A percentile compares a stretch with the other conserved stretches of the same genome.
phyloP scores from a whole-genome alignment of 2,113 vertebrate species.

The Lipophrys pholis region DNA sequence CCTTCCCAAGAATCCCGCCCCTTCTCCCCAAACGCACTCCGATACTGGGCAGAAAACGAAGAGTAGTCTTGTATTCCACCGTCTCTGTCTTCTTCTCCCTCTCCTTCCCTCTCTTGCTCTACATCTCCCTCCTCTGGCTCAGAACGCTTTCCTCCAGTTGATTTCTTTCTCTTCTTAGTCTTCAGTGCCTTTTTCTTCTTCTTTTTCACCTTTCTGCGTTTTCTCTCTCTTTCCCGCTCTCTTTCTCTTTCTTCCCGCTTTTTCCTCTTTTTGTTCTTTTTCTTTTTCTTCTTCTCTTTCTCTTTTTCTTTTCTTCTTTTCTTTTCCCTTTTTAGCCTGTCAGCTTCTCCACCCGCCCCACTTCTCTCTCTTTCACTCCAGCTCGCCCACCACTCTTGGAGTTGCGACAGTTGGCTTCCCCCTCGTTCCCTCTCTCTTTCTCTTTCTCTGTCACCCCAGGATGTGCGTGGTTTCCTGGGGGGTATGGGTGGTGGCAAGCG shows the following conservation, averaged over 20 bases:
- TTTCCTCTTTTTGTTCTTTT: conserved; percentile 85
- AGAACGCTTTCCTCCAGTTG: conserved; percentile 74
- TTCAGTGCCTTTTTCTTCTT: conserved; percentile 85
- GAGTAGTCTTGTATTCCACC: conserved; percentile 81
- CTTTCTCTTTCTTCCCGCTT: conserved; percentile 83
- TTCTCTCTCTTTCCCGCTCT: conserved; percentile 82
- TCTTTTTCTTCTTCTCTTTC: conserved; percentile 85
- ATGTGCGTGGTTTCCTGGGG: conserved; percentile 83
- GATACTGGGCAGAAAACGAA: conserved; percentile 82
- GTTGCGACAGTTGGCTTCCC: conserved; percentile 83
- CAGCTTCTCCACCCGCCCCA: conserved; percentile 71
- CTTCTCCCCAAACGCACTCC: conserved; percentile 79
- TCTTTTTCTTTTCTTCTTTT: conserved; percentile 84
- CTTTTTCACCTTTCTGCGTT: conserved; percentile 83
- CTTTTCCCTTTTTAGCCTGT: conserved; percentile 81
- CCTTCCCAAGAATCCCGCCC: conserved; percentile 81
- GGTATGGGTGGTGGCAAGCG: conserved; percentile 84
- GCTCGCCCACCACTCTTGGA: conserved; percentile 86
- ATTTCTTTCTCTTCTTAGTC: conserved; percentile 83
- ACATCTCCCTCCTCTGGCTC: conserved; percentile 84
- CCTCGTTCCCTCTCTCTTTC: conserved; percentile 80
- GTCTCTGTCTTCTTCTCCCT: conserved; percentile 80
- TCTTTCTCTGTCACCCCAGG: conserved; percentile 79
- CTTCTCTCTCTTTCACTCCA: conserved; percentile 83
- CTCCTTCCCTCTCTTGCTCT: conserved; percentile 81